Conservation (phyloP, 2,113 vertebrate species). For the Lepus europaeus region DNA sequence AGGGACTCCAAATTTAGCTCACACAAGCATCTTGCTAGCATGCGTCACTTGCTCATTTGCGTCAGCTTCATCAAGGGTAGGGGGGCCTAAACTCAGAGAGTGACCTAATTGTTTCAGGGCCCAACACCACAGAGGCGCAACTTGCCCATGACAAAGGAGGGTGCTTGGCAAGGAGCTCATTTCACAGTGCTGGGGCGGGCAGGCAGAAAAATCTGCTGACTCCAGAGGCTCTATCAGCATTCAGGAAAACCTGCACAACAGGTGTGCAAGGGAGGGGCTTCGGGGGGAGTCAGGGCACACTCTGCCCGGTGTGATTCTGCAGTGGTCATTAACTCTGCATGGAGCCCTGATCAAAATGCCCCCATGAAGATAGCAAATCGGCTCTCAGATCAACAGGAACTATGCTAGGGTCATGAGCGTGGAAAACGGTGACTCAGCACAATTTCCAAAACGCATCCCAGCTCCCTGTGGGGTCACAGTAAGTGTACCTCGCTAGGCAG, state of each 20-base stretch:
- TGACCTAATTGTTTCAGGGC: neutral
- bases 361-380: neutral
- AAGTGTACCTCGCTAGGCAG: neutral
- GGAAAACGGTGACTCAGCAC: neutral
- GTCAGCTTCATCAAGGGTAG: neutral
- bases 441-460: neutral
- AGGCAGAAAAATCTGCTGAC: neutral
- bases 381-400: conserved; percentile 25
- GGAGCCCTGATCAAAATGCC: neutral
- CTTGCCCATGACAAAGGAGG: neutral
- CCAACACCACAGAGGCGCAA: neutral
- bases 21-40: neutral
- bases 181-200: neutral
- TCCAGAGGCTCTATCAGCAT: neutral
- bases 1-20: conserved; percentile 11
- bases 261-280: neutral
- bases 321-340: neutral
- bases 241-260: neutral
- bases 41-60: neutral
- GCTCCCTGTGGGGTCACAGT: neutral
- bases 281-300: neutral
- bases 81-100: neutral
- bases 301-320: neutral
- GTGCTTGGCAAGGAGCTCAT: neutral
- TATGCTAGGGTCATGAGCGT: neutral